Percentiles rank a stretch among this genome's conserved stretches.
Conservation (phyloP, 2,888 invertebrate genomes). For the Plebejus anna region DNA sequence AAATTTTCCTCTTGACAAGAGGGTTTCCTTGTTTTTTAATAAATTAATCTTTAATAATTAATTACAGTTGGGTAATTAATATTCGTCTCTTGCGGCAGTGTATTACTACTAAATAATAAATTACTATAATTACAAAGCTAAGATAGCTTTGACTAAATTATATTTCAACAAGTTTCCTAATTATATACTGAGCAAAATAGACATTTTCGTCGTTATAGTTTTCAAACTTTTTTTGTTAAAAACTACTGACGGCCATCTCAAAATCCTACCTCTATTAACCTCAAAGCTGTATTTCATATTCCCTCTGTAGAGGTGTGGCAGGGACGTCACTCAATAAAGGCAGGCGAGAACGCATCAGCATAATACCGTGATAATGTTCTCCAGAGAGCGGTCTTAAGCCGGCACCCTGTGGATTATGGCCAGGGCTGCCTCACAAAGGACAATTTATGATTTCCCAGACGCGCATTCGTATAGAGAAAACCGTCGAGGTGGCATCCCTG, state of each 20-base stretch:
- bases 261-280: background rate
- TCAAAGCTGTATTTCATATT: background rate
- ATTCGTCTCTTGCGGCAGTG: too few relatives aligned
- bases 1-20: background rate
- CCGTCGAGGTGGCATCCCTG: background rate
- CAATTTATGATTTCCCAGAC: background rate
- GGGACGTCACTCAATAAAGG: constrained; percentile 53
- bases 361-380: constrained; percentile 73
- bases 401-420: constrained; percentile 64
- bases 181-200: too few relatives aligned
- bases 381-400: constrained; percentile 63
- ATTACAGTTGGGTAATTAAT: too few relatives aligned
- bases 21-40: background rate
- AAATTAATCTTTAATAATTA: too few relatives aligned
- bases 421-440: constrained; percentile 51
- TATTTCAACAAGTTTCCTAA: too few relatives aligned
- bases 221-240: background rate
- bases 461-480: background rate
- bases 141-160: too few relatives aligned
- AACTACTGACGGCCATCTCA: background rate
- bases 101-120: too few relatives aligned
- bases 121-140: too few relatives aligned
- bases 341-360: constrained; percentile 64
- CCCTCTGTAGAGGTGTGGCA: constrained; percentile 21
- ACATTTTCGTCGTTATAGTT: background rate